Evolutionary conservation across 2,113 vertebrate genomes (phyloP).

Genomic region (Erinaceus europaeus): DNA sequence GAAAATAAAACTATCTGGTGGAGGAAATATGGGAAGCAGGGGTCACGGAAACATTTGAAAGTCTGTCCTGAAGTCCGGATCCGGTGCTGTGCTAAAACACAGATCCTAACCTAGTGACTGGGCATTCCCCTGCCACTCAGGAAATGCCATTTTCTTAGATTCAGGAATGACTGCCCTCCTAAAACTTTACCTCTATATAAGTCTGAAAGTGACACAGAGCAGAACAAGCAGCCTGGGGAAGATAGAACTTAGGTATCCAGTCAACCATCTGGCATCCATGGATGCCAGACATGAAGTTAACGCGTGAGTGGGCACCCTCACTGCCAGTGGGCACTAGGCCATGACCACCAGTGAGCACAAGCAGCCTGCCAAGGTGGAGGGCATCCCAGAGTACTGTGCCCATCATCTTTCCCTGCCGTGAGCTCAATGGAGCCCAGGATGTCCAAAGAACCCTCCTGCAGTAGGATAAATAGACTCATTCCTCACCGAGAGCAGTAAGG

Average conservation of each 20-base stretch:
- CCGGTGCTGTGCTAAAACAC: neutral
- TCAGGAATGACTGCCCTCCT: neutral
- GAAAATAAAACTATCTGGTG: neutral
- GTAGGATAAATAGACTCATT: neutral
- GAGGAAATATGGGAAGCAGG: neutral
- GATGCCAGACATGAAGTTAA: conserved; percentile 9
- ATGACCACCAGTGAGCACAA: neutral
- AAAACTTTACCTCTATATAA: neutral
- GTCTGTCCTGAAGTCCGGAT: neutral
- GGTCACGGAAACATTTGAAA: neutral
- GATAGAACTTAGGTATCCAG: neutral
- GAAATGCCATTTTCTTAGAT: conserved; percentile 1
- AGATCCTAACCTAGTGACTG: neutral
- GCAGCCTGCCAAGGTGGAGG: conserved; percentile 23
- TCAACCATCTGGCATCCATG: neutral
- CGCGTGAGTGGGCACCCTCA: neutral
- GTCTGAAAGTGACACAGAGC: conserved; percentile 31
- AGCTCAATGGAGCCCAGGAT: neutral
- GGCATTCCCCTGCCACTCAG: neutral
- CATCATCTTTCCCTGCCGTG: neutral
- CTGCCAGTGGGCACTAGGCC: conserved; percentile 25
- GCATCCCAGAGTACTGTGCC: conserved; percentile 17
- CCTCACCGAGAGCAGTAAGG: neutral
- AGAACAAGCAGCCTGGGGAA: neutral
- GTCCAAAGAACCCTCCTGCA: neutral